Percentiles rank a stretch among this genome's conserved stretches.
These are phyloP conservation scores for Tauraco erythrolophus DNA, from an alignment of 2,113 vertebrate genomes.

Conservation along the genomic window DNA sequence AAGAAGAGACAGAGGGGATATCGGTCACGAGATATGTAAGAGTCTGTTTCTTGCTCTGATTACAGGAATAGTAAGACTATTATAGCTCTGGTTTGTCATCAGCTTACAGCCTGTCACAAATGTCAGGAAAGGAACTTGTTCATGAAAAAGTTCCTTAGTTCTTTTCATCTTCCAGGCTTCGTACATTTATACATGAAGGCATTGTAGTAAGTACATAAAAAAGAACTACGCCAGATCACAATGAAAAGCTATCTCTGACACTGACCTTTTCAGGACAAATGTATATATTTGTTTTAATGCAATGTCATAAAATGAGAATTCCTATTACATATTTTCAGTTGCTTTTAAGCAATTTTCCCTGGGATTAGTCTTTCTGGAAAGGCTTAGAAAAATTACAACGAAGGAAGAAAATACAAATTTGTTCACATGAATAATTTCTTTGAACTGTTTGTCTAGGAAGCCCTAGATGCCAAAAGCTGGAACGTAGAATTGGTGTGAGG, in stretches of 20 bases:
- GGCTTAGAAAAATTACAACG: neutral
- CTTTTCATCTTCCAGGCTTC: neutral
- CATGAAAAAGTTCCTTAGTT: neutral
- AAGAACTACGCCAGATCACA: neutral
- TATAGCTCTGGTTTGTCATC: neutral
- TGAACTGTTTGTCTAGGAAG: neutral
- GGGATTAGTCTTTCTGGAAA: neutral
- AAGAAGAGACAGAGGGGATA: neutral
- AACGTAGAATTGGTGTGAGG: fast-evolving
- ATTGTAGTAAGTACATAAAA: neutral
- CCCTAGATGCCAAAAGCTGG: neutral
- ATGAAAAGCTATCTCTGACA: neutral
- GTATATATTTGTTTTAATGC: neutral
- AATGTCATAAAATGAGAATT: neutral
- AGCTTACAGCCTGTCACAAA: neutral
- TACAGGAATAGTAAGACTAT: neutral
- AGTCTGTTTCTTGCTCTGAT: neutral
- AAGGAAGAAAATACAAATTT: neutral
- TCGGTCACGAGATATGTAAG: fast-evolving
- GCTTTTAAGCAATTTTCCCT: neutral
- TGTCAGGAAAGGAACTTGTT: neutral
- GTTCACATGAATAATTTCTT: neutral
- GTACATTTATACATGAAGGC: neutral
- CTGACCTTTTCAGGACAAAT: neutral
- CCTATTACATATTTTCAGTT: neutral